Evolutionary conservation across 2,113 vertebrate species (phyloP).

Genomic region (Cercocebus atys): DNA sequence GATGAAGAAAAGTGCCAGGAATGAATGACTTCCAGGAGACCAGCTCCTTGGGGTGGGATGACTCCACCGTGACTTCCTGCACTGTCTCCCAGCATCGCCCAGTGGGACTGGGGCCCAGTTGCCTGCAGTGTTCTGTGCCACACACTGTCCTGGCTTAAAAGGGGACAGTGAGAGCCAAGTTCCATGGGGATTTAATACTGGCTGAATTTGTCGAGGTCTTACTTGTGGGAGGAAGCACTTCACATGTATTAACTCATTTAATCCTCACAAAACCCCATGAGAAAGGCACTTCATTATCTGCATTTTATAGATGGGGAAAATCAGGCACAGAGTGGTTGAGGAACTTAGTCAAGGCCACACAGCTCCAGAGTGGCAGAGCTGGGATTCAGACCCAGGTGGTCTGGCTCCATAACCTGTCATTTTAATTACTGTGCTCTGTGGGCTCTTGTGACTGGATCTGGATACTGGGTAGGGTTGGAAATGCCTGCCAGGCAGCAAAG

Average conservation of each 20-base stretch:
- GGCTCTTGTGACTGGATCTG: neutral
- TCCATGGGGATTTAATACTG: neutral
- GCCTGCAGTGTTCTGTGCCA: neutral
- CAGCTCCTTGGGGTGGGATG: fast-evolving
- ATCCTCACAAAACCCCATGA: neutral
- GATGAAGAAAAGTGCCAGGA: neutral
- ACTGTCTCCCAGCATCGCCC: neutral
- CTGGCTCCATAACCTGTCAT: neutral
- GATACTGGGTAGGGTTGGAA: neutral
- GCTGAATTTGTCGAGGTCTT: neutral
- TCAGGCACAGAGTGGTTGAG: neutral
- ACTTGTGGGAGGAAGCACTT: neutral
- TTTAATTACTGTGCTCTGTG: neutral
- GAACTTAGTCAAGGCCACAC: neutral
- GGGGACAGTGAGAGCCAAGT: neutral
- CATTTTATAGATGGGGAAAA: neutral
- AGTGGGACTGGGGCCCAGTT: neutral
- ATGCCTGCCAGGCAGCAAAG: neutral
- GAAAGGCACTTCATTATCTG: neutral
- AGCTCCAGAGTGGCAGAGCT: neutral
- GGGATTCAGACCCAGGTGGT: neutral
- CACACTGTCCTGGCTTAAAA: neutral
- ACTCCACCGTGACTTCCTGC: neutral
- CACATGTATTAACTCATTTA: neutral
- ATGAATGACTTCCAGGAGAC: neutral